A percentile compares a stretch with the other conserved stretches of the same genome.
These are phyloP conservation scores for Enteromius thamalakanensis DNA, from an alignment of 2,797 vertebrate species.

Conservation along the genomic window DNA sequence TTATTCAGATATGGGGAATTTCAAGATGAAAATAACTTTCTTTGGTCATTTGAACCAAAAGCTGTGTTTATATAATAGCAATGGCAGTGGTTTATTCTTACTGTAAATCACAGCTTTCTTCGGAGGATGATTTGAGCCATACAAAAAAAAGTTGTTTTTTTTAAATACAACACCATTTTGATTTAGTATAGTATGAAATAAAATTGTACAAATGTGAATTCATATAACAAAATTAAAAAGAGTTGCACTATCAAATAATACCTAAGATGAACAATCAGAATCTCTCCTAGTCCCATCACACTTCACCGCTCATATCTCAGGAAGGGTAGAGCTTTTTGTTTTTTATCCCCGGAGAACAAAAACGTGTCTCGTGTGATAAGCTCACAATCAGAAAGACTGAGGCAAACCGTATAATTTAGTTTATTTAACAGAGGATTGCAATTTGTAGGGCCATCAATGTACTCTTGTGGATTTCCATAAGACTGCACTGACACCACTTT, in stretches of 20 bases:
- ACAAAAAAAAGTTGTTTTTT: no score
- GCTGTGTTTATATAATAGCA: background rate
- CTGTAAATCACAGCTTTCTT: background rate
- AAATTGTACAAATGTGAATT: no score
- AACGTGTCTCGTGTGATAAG: constrained; percentile 6
- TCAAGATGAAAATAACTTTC: background rate
- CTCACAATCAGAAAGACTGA: constrained; percentile 16
- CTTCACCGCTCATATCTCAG: constrained; percentile 11
- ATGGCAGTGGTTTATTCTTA: background rate
- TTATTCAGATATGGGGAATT: background rate
- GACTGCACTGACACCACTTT: constrained; percentile 21
- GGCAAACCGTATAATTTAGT: constrained; percentile 11
- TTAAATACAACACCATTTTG: no score
- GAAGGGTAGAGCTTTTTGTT: background rate
- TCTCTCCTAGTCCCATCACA: constrained; percentile 1
- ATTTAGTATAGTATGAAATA: no score
- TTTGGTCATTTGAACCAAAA: constrained; percentile 4
- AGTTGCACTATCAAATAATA: background rate
- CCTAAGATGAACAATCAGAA: constrained; percentile 1
- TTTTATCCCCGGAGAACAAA: constrained; percentile 27
- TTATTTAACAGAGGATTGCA: constrained; percentile 40
- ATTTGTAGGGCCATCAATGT: constrained; percentile 19
- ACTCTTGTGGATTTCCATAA: constrained; percentile 33
- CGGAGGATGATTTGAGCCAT: background rate
- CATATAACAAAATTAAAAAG: no score